Conservation (phyloP, 2,797 vertebrate species). For the Takifugu ocellatus region DNA sequence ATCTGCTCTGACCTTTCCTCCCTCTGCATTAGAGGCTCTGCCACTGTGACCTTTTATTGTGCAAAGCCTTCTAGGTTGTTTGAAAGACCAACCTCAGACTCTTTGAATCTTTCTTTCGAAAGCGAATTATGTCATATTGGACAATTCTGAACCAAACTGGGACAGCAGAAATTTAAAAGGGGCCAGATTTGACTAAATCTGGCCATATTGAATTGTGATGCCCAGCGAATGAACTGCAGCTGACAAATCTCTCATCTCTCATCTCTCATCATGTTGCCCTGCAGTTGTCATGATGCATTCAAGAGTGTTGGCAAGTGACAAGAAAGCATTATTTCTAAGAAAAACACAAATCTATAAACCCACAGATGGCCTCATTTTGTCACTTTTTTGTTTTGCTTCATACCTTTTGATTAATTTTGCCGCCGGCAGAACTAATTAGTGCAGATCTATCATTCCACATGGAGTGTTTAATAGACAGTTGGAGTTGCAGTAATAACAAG, state of each 20-base stretch:
- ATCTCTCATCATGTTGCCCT: no score
- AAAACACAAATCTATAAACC: no score
- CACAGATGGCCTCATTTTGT: no score
- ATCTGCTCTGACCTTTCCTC: constrained; percentile 48
- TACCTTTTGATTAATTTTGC: no score
- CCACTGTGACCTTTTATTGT: constrained; percentile 35
- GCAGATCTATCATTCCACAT: no score
- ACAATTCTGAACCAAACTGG: not conserved
- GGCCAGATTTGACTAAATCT: not conserved
- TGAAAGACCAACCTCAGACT: constrained; percentile 14
- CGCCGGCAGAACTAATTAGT: no score
- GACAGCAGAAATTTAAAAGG: not conserved
- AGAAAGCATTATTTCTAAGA: no score
- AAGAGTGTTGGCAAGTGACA: not conserved
- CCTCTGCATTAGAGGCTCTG: constrained; percentile 34
- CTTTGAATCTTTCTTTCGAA: constrained; percentile 25
- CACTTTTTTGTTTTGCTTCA: no score
- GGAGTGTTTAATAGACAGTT: no score
- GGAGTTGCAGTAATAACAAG: no score
- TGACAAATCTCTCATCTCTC: not conserved
- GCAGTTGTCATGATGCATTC: not conserved
- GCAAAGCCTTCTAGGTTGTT: constrained; percentile 30
- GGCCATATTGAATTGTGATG: not conserved
- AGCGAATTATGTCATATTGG: not conserved
- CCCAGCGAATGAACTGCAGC: not conserved